Conservation (phyloP, 2,888 invertebrate species). For the Caenorhabditis panamensis region DNA sequence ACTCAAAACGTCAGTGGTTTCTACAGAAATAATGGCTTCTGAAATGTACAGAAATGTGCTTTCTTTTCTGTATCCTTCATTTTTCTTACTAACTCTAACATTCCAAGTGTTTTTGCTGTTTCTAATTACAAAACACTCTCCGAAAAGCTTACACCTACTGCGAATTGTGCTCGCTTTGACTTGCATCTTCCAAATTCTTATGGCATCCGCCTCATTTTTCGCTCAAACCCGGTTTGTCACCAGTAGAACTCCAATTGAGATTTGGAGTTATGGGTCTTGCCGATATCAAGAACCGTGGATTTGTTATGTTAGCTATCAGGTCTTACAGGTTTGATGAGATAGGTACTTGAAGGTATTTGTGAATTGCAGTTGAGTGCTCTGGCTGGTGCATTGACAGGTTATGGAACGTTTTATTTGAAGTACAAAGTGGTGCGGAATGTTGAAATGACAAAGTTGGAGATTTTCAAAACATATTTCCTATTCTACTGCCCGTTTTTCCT, state of each 20-base stretch:
- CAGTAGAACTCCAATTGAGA: constrained; percentile 6
- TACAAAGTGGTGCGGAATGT: not conserved
- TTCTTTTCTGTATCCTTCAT: not conserved
- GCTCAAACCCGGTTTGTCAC: constrained; percentile 3
- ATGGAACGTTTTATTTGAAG: not conserved
- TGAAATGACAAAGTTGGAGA: not conserved
- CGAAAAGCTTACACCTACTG: constrained; percentile 2
- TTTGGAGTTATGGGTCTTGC: constrained; percentile 5
- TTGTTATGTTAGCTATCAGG: constrained; percentile 1
- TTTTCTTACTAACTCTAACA: not conserved
- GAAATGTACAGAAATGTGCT: not conserved
- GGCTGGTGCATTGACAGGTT: not conserved
- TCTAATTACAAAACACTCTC: constrained; percentile 2
- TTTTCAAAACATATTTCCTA: not conserved
- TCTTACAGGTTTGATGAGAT: not conserved
- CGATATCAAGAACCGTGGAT: constrained; percentile 11
- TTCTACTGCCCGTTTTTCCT: not conserved
- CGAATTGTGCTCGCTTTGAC: not conserved
- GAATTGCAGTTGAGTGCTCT: not conserved
- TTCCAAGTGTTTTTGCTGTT: not conserved
- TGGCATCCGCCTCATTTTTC: not conserved
- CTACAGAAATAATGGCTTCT: not conserved
- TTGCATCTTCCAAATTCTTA: not conserved
- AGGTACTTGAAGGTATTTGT: not conserved
- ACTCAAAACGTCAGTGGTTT: too few relatives aligned